A percentile compares a stretch with the other conserved stretches of the same genome.
These are phyloP conservation scores for Ivindomyrus marchei DNA, from an alignment of 2,113 vertebrate species.

Conservation along the genomic window DNA sequence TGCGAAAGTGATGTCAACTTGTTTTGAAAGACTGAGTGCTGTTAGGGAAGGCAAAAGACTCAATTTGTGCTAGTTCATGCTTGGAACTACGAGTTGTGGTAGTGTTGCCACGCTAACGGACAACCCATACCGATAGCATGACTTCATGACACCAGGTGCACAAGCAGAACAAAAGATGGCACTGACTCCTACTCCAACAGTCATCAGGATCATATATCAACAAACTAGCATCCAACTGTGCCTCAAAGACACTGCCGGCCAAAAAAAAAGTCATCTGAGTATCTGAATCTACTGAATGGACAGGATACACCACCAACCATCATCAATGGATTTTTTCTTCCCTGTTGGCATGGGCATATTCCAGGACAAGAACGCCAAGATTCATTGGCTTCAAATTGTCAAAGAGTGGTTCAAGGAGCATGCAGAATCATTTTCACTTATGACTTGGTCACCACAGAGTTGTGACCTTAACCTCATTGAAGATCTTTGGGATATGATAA, in stretches of 20 bases:
- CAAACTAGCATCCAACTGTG: not conserved
- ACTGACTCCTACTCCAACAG: not conserved
- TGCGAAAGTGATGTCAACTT: not conserved
- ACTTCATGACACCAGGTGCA: not conserved
- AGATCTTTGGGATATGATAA: no score
- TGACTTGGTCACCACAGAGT: no score
- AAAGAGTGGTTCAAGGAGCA: no score
- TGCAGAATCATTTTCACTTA: no score
- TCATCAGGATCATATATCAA: not conserved
- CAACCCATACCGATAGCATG: not conserved
- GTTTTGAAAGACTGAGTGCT: not conserved
- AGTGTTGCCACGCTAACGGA: not conserved
- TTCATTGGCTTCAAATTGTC: no score
- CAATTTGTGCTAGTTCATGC: not conserved
- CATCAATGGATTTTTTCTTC: no score
- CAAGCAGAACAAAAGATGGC: not conserved
- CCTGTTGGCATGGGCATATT: no score
- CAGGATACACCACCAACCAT: no score
- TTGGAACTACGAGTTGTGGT: not conserved
- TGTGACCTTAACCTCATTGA: no score
- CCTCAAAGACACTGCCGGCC: not conserved
- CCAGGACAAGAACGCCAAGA: no score
- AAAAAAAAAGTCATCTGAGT: no score
- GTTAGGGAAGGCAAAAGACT: not conserved
- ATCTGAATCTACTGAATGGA: no score